Base-by-base conservation (phyloP, 2,113 vertebrate genomes). In the Tachysurus fulvidraco region DNA sequence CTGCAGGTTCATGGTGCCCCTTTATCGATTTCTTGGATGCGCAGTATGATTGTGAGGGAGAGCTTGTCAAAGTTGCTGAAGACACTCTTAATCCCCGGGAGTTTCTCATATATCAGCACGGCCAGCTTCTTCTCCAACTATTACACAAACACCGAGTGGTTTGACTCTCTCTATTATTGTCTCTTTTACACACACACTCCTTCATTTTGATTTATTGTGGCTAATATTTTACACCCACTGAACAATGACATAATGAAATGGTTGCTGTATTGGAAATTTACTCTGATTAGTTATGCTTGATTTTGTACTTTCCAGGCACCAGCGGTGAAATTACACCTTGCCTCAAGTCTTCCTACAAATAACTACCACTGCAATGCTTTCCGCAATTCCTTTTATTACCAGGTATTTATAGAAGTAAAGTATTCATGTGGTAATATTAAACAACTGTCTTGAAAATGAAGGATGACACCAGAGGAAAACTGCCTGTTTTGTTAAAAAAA, bases 341-440 rank as follows among this genome's bases (percentile, higher is more conserved):
- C 96, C 79, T 94, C 95, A 74, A 94, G 88, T 89, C 94, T 98
- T 55, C 96, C 97, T 74, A 76, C 78, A 10, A 94, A 94, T 57
- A 90, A 93, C 74, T 91, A 93, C 83, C 76, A 88, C 8, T 93
- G 92, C 80, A 97, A 96, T 10, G 91, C 95, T 84, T 98, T 97
- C 93, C 94, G 95, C 44, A 94, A 94, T 83, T 95, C 94, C 21
- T 98, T 97, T 93, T 96, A 96, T 88, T 98, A 96, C 57, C 95
- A 98, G 97, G 97, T 98, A 92, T 84, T 76, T 83, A 25, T 30
- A 41, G 19, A 21, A 12, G 13, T n/a, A 60, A 87, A 87, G 9
- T 87, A 76, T 54, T 7, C 28, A 64, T 83, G 7, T 74, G 7
- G 13, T 52, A 76, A 54, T 73, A 60, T n/a, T 60, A 10, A 0